phyloP scores from a whole-genome alignment of 1,140 invertebrate species.

The Physella acuta region DNA sequence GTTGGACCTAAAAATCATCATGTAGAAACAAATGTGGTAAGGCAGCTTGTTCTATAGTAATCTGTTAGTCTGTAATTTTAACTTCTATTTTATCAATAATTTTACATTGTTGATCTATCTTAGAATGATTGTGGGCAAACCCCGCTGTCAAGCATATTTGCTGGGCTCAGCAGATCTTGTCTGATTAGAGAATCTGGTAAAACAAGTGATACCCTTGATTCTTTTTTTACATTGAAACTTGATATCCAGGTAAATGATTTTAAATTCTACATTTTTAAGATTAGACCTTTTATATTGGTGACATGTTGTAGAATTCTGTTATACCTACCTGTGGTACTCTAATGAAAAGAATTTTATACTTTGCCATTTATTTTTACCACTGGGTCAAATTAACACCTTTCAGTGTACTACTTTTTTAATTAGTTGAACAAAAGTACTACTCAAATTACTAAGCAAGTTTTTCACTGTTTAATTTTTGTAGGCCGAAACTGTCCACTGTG shows the following conservation, averaged over 20 bases:
- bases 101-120: not conserved
- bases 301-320: too few species aligned
- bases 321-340: too few species aligned
- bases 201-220: conserved; percentile 25
- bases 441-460: too few species aligned
- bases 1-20: conserved; percentile 25
- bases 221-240: conserved; percentile 25
- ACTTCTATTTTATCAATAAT: not conserved
- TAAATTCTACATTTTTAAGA: not conserved
- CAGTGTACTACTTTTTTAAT: too few species aligned
- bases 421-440: not conserved
- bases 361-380: too few species aligned
- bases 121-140: conserved; percentile 26
- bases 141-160: conserved; percentile 23
- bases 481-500: conserved; percentile 21
- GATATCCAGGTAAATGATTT: conserved; percentile 21
- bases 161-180: conserved; percentile 22
- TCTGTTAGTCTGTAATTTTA: not conserved
- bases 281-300: too few species aligned
- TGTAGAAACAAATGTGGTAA: conserved; percentile 27
- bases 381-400: too few species aligned
- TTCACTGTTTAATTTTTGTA: not conserved
- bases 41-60: not conserved
- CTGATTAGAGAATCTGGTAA: conserved; percentile 19
- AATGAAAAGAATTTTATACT: too few species aligned